These are phyloP conservation scores for Drosophila equinoxialis DNA, from an alignment of 1,140 invertebrate species.

Conservation along the genomic window DNA sequence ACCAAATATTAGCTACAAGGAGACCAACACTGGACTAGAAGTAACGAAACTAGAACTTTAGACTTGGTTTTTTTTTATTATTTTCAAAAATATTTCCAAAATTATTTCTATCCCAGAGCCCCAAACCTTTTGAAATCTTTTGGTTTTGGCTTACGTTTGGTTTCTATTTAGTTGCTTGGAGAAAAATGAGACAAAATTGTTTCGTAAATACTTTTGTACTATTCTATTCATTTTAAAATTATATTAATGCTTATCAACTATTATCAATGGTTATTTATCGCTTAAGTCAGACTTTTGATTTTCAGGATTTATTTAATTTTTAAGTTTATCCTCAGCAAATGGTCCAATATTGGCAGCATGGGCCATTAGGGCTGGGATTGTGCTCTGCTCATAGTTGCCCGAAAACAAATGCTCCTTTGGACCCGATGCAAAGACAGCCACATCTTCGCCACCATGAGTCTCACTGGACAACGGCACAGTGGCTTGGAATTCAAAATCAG, in stretches of 20 bases:
- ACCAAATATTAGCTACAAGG: too few species aligned
- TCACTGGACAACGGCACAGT: slow-evolving; percentile 85
- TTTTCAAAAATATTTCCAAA: too few species aligned
- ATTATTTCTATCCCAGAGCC: too few species aligned
- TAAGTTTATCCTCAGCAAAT: slow-evolving; percentile 55
- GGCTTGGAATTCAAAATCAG: slow-evolving; percentile 82
- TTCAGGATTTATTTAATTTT: slow-evolving; percentile 38
- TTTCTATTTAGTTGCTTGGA: too few species aligned
- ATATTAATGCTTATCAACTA: neutral
- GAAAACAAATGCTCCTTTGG: slow-evolving; percentile 87
- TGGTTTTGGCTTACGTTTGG: too few species aligned
- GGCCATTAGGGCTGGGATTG: slow-evolving; percentile 86
- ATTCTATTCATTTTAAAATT: neutral
- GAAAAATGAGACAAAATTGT: too few species aligned
- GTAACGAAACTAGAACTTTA: too few species aligned
- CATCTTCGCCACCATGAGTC: slow-evolving; percentile 89
- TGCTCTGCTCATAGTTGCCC: slow-evolving; percentile 86
- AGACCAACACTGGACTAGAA: too few species aligned
- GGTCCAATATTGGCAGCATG: slow-evolving; percentile 84
- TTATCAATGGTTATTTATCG: neutral
- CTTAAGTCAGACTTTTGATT: neutral
- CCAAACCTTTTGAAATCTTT: too few species aligned
- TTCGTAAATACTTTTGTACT: neutral
- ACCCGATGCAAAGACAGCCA: slow-evolving; percentile 86
- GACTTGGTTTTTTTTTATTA: too few species aligned